Evolutionary conservation across 2,113 vertebrate genomes (phyloP).

Genomic region (Neotoma lepida): DNA sequence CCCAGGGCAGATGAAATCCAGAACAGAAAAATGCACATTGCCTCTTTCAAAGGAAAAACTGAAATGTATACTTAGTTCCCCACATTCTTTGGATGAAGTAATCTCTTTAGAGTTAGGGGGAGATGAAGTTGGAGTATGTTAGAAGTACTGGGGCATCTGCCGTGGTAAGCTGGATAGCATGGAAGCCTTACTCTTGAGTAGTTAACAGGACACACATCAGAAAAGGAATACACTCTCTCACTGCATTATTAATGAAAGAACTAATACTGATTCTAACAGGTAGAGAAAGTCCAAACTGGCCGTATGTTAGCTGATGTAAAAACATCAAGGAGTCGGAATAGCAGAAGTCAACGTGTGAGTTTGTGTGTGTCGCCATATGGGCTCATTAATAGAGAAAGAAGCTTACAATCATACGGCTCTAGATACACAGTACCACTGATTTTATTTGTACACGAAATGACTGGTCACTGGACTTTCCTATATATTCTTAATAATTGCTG

Average conservation of each 20-base stretch:
- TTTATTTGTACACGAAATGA: conserved; percentile 68
- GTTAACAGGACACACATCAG: not conserved
- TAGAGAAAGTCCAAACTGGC: conserved; percentile 44
- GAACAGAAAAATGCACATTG: conserved; percentile 12
- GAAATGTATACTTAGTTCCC: conserved; percentile 25
- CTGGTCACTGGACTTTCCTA: conserved; percentile 32
- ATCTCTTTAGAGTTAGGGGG: not conserved
- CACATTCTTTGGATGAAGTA: conserved; percentile 35
- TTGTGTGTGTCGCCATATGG: not conserved
- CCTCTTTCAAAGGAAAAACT: conserved; percentile 48
- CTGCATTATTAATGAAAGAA: conserved; percentile 38
- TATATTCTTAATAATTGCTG: conserved; percentile 26
- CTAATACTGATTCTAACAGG: conserved; percentile 51
- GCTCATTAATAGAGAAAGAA: conserved; percentile 30
- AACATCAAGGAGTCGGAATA: conserved; percentile 26
- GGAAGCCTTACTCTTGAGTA: conserved; percentile 43
- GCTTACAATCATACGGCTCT: not conserved
- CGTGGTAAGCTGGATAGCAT: not conserved
- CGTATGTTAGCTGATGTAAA: not conserved
- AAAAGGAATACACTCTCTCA: conserved; percentile 50
- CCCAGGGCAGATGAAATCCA: conserved; percentile 1
- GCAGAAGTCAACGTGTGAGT: not conserved
- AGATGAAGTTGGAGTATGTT: not conserved
- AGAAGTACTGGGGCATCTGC: not conserved
- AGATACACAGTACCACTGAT: conserved; percentile 27